Base-by-base conservation (phyloP, 1,140 invertebrate species). In the Myzus persicae region DNA sequence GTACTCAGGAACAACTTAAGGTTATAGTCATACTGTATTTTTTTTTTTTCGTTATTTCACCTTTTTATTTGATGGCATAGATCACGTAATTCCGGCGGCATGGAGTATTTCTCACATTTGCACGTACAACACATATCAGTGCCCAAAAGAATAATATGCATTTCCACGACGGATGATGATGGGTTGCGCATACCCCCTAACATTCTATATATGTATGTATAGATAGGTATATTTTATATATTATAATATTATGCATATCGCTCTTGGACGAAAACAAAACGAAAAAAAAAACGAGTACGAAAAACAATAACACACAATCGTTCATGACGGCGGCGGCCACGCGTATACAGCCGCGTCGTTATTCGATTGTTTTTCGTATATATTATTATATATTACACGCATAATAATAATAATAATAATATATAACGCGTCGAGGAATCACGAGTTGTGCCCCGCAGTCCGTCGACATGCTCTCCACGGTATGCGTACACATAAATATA, bases 301-400 rank as follows among this genome's bases (percentile, higher is more conserved):
- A 76, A 76, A 76, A 76, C 59, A 76, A 76, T 76, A 76, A 76
- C n/a, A n/a, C 59, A 76, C 59, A 18, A n/a, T 76, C n/a, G 59
- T 76, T 76, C 36, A n/a, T 76, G n/a, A n/a, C 31, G 31, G 59
- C 31, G 31, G 59, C 59, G 31, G 81, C 20, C 81, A 40, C 81
- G 36, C 4, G 36, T 22, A 82, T 82, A 38, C 38, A 22, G 36
- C 76, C 36, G 36, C n/a, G 59, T 20, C 22, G 36, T 38, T 20
- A 18, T 81, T 22, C 76, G 76, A 82, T 82, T 82, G 76, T 38
- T 82, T 82, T 82, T 38, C 36, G n/a, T 36, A 76, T 81, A 22
- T 81, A 76, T 67, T 67, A 67, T 76, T 76, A 2, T 20, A 51
- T 48, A 76, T 81, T 36, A 18, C 24, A 14, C 81, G 18, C 76